Evolutionary conservation across 2,113 vertebrate genomes (phyloP).

Genomic region (Scomber japonicus): DNA sequence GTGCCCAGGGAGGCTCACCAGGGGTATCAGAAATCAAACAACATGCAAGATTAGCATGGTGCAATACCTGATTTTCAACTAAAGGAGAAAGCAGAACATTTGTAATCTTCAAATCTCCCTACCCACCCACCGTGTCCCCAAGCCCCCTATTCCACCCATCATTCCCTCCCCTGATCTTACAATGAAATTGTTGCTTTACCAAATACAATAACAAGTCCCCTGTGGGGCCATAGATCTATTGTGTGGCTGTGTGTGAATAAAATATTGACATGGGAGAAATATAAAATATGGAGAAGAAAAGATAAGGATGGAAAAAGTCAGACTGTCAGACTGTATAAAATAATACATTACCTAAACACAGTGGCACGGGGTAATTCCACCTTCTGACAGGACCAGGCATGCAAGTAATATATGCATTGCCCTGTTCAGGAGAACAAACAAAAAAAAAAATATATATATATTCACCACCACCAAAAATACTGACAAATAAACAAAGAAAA

Average conservation of each 20-base stretch:
- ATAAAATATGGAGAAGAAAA: constrained; percentile 16
- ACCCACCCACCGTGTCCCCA: neutral
- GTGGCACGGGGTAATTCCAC: constrained; percentile 97
- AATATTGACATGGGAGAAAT: constrained; percentile 10
- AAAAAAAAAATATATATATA: constrained; percentile 34
- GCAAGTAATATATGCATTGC: constrained; percentile 96
- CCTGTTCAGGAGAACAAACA: constrained; percentile 83
- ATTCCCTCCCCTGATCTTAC: constrained; percentile 3
- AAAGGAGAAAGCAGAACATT: constrained; percentile 56
- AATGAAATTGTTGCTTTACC: constrained; percentile 49
- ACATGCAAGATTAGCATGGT: constrained; percentile 32
- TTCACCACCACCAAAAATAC: constrained; percentile 24
- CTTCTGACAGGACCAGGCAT: constrained; percentile 99
- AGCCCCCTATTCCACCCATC: constrained; percentile 32
- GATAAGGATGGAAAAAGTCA: constrained; percentile 16
- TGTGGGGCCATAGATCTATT: constrained; percentile 35
- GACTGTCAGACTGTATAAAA: constrained; percentile 33
- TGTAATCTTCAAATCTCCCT: constrained; percentile 32
- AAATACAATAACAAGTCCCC: constrained; percentile 57
- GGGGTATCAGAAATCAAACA: constrained; percentile 68
- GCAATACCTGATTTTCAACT: constrained; percentile 63
- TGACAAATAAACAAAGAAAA: neutral
- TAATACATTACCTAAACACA: constrained; percentile 92
- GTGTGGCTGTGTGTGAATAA: constrained; percentile 10
- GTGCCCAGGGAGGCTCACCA: constrained; percentile 50